A percentile compares a stretch with the other conserved stretches of the same genome.
Conservation (phyloP, 2,888 invertebrate genomes). For the Aleiodes leptofemur region DNA sequence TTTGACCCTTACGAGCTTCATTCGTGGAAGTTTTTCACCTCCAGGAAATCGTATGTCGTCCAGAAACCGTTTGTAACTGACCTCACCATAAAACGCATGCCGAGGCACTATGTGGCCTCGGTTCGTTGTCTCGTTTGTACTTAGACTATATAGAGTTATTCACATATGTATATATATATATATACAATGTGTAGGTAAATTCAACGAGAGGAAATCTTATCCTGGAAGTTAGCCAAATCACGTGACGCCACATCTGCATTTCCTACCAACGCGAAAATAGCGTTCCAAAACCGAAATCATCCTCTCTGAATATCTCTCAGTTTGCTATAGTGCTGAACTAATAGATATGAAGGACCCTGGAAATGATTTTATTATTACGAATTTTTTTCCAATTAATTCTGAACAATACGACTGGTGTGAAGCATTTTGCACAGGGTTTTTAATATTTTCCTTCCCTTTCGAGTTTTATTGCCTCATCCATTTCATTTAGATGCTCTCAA, state of each 20-base stretch:
- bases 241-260: slow-evolving; percentile 69
- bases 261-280: slow-evolving; percentile 69
- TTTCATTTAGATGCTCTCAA: too few species aligned
- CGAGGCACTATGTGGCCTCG: slow-evolving; percentile 20
- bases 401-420: not conserved
- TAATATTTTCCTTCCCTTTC: too few species aligned
- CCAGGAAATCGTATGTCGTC: slow-evolving; percentile 23
- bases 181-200: not conserved
- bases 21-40: slow-evolving; percentile 5
- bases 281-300: slow-evolving; percentile 46
- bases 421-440: not conserved
- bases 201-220: slow-evolving; percentile 47
- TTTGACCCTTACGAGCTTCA: slow-evolving; percentile 6
- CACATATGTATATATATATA: slow-evolving; percentile 15
- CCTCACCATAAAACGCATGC: slow-evolving; percentile 30
- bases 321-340: not conserved
- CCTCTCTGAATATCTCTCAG: not conserved
- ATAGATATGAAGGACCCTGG: not conserved
- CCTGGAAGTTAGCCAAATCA: slow-evolving; percentile 68
- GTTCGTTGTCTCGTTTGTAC: slow-evolving; percentile 27
- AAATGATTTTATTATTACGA: not conserved
- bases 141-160: slow-evolving; percentile 24
- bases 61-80: slow-evolving; percentile 42
- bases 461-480: too few species aligned
- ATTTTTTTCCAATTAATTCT: not conserved